Base-by-base conservation (phyloP, 2,797 vertebrate genomes). In the Anabas testudineus region DNA sequence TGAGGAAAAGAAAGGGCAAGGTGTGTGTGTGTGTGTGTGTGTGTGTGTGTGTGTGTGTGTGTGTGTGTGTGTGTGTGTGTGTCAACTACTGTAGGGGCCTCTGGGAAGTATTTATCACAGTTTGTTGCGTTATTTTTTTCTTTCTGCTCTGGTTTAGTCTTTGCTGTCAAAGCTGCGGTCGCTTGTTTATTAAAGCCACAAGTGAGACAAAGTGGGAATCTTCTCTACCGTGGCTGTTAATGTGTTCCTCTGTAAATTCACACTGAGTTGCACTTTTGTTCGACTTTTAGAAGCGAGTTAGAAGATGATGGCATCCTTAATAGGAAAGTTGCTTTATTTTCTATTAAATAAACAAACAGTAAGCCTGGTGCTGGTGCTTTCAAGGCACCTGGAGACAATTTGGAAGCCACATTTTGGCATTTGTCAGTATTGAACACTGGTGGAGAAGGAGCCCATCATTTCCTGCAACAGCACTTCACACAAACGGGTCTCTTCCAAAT, bases 1-100 rank as follows among this genome's bases (percentile, higher is more conserved):
- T 98, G 93, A 94, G 7, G 15, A 2, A 6, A n/a, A 2, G 21
- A 14, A 19, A 1, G 19, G 15, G n/a, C 6, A 9, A 45, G 24
- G 24, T 41, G 34, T 49, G 8, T 32, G 2, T 28, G 34, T 32
- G 10, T 36, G 2, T 36, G 34, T 36, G 34, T 36, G 34, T 36
- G n/a, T n/a, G 24, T 41, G 34, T 49, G 8, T 32, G 2, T 28
- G 34, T 32, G 10, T 36, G 2, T 36, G 34, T 36, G 34, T 36
- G 34, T 36, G 24, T 41, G 34, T 49, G 8, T 32, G 2, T 28
- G 34, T 32, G 10, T 36, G 2, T 36, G 34, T 36, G 34, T 36
- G 34, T 36, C n/a, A 36, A 34, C 34, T 36, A 37, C 7, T 24
- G 24, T 7, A 5, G 32, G 36, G 36, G 6, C 36, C 36, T 24